A percentile compares a stretch with the other conserved stretches of the same genome.
Evolutionary conservation across 1,140 invertebrate genomes (phyloP).

Genomic region (Metaphire vulgaris): DNA sequence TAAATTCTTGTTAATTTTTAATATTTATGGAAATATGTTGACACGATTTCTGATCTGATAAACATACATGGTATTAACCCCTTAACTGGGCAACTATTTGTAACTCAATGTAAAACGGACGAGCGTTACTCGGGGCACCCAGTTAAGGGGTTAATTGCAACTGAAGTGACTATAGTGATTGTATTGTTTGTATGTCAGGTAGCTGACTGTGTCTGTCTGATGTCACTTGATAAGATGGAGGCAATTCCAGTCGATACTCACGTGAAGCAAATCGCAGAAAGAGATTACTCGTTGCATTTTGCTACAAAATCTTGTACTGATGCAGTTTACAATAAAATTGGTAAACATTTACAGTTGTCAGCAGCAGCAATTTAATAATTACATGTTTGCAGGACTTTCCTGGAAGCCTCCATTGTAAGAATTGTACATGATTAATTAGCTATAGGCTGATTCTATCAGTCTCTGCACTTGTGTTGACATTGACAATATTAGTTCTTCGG

Average conservation of each 20-base stretch:
- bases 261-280: conserved; percentile 81
- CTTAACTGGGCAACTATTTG: too few relatives aligned
- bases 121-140: too few relatives aligned
- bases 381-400: not conserved
- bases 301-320: conserved; percentile 72
- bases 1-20: not conserved
- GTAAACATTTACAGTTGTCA: conserved; percentile 38
- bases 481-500: conserved; percentile 7
- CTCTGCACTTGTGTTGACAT: not conserved
- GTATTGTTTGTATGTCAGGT: conserved; percentile 63
- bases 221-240: conserved; percentile 83
- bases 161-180: too few relatives aligned
- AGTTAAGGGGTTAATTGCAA: too few relatives aligned
- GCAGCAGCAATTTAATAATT: too few relatives aligned
- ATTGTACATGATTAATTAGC: conserved; percentile 5
- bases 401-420: not conserved
- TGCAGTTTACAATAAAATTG: conserved; percentile 77
- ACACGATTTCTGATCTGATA: too few relatives aligned
- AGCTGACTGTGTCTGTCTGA: conserved; percentile 95
- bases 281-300: conserved; percentile 74
- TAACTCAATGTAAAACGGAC: too few relatives aligned
- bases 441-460: not conserved
- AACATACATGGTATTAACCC: too few relatives aligned
- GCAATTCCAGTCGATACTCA: conserved; percentile 94
- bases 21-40: too few relatives aligned